A percentile compares a stretch with the other conserved stretches of the same genome.
These are phyloP conservation scores for Genyomyrus donnyi DNA, from an alignment of 2,113 vertebrate genomes.

Conservation along the genomic window DNA sequence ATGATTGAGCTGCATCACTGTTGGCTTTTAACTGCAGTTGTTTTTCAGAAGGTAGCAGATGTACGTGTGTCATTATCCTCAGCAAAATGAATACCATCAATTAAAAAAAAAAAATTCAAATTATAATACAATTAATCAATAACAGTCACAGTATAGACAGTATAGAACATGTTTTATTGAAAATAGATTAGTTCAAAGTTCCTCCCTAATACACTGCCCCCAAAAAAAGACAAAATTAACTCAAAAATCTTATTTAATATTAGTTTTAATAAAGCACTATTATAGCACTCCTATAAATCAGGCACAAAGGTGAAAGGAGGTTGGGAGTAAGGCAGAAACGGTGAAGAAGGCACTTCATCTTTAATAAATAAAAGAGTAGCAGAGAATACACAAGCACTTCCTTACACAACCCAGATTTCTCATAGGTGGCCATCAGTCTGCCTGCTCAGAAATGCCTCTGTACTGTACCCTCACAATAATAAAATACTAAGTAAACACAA, in stretches of 20 bases:
- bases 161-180: not conserved
- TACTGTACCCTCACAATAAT: not conserved
- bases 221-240: not conserved
- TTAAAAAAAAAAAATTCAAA: not conserved
- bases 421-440: not conserved
- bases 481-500: not conserved
- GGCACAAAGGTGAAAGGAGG: not conserved
- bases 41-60: not conserved
- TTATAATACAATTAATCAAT: not conserved
- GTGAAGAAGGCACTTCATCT: not conserved
- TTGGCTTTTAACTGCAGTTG: not conserved
- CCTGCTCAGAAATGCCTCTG: not conserved
- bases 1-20: not conserved
- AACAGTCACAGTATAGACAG: not conserved
- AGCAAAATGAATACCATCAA: not conserved
- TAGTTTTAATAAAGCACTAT: not conserved
- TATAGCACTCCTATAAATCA: not conserved
- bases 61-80: not conserved
- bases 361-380: constrained; percentile 5
- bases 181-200: not conserved
- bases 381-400: not conserved
- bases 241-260: not conserved
- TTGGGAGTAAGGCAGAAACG: not conserved
- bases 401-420: not conserved
- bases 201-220: not conserved